These are phyloP conservation scores for Oxyruncus cristatus DNA, from an alignment of 2,113 vertebrate species.

Conservation along the genomic window DNA sequence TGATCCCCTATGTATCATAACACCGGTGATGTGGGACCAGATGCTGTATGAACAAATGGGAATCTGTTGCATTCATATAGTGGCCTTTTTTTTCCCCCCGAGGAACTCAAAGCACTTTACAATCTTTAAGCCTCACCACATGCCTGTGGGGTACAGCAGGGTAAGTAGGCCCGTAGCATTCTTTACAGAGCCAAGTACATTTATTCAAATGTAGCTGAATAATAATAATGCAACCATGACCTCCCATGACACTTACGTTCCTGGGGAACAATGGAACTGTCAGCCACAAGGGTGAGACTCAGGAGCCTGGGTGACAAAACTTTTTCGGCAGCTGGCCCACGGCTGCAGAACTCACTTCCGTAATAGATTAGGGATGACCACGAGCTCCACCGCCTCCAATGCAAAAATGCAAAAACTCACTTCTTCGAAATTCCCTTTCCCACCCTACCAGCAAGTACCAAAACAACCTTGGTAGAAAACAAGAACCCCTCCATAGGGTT, in stretches of 20 bases:
- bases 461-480: background rate
- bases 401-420: conserved; percentile 18
- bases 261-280: conserved; percentile 69
- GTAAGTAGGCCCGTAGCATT: conserved; percentile 62
- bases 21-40: conserved; percentile 25
- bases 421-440: conserved; percentile 14
- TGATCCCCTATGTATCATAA: conserved; percentile 16
- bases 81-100: background rate
- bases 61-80: conserved; percentile 59
- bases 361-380: conserved; percentile 51
- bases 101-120: conserved; percentile 63
- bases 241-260: conserved; percentile 73
- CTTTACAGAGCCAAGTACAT: conserved; percentile 69
- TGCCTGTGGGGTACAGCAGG: conserved; percentile 65
- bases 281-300: conserved; percentile 58
- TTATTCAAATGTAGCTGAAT: conserved; percentile 74
- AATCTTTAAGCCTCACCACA: conserved; percentile 67
- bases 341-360: conserved; percentile 56
- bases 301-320: conserved; percentile 52
- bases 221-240: conserved; percentile 69
- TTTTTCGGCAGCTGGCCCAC: conserved; percentile 51
- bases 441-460: background rate
- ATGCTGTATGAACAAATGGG: conserved; percentile 59
- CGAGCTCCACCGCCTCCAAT: background rate
- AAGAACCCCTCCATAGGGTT: background rate